A percentile compares a stretch with the other conserved stretches of the same genome.
Conservation (phyloP, 2,888 invertebrate species). For the Archips xylosteana region DNA sequence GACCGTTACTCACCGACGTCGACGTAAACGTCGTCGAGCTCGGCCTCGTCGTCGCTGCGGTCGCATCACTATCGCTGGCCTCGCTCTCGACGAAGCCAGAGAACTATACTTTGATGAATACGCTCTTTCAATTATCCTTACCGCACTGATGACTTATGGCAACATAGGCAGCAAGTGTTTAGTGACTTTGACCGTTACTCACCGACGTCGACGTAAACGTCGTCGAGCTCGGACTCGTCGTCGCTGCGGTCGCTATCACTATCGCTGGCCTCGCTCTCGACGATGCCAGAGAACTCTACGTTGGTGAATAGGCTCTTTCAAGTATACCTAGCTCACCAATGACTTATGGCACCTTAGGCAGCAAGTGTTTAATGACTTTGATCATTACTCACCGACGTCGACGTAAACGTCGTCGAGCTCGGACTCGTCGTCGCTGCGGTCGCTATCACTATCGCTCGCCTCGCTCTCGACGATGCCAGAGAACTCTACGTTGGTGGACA, state of each 20-base stretch:
- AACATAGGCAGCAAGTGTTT: neutral
- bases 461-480: conserved; percentile 56
- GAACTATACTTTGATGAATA: conserved; percentile 72
- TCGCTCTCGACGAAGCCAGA: conserved; percentile 82
- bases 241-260: conserved; percentile 73
- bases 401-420: too few species aligned
- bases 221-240: conserved; percentile 75
- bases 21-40: conserved; percentile 78
- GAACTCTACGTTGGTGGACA: too few species aligned
- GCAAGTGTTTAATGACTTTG: too few species aligned
- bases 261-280: conserved; percentile 77
- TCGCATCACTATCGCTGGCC: conserved; percentile 72
- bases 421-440: too few species aligned
- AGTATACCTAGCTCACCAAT: conserved; percentile 42
- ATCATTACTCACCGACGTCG: too few species aligned
- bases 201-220: conserved; percentile 80
- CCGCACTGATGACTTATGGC: too few species aligned
- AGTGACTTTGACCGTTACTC: conserved; percentile 46
- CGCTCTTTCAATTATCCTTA: too few species aligned
- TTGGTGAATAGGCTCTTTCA: conserved; percentile 80
- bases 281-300: conserved; percentile 82
- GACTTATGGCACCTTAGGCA: too few species aligned
- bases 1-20: conserved; percentile 69
- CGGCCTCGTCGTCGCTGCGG: conserved; percentile 73
- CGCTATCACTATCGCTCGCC: too few species aligned